These are phyloP conservation scores for Diogma glabrata DNA, from an alignment of 2,888 invertebrate species.

Conservation along the genomic window DNA sequence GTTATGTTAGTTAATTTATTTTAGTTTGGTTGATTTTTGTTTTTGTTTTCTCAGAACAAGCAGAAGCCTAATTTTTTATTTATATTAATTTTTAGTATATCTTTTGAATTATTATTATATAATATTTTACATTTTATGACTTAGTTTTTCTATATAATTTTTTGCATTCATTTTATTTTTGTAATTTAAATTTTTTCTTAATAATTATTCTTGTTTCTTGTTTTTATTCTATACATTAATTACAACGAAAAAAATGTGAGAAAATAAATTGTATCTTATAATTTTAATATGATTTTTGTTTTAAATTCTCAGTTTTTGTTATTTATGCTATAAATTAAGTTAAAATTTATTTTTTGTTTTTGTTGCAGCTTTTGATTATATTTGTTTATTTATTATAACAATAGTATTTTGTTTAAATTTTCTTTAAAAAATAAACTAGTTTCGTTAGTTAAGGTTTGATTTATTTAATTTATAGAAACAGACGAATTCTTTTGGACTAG, in stretches of 20 bases:
- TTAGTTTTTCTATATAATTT: too few relatives aligned
- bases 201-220: not conserved
- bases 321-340: slow-evolving; percentile 3
- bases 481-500: too few relatives aligned
- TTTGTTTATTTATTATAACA: too few relatives aligned
- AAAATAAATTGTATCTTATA: slow-evolving; percentile 6
- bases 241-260: slow-evolving; percentile 8
- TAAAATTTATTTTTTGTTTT: too few relatives aligned
- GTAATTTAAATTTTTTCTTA: slow-evolving; percentile 2
- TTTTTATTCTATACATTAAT: slow-evolving; percentile 7
- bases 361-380: too few relatives aligned
- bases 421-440: too few relatives aligned
- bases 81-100: slow-evolving; percentile 3
- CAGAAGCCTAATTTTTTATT: slow-evolving; percentile 8
- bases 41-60: slow-evolving; percentile 7
- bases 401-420: too few relatives aligned
- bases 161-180: too few relatives aligned
- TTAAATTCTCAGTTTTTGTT: not conserved
- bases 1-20: too few relatives aligned
- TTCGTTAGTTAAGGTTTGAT: too few relatives aligned
- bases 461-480: too few relatives aligned
- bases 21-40: too few relatives aligned
- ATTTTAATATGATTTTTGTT: not conserved
- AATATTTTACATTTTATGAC: not conserved
- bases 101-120: not conserved